phyloP scores from a whole-genome alignment of 2,797 vertebrate species.

The Chaetophractus vellerosus region DNA sequence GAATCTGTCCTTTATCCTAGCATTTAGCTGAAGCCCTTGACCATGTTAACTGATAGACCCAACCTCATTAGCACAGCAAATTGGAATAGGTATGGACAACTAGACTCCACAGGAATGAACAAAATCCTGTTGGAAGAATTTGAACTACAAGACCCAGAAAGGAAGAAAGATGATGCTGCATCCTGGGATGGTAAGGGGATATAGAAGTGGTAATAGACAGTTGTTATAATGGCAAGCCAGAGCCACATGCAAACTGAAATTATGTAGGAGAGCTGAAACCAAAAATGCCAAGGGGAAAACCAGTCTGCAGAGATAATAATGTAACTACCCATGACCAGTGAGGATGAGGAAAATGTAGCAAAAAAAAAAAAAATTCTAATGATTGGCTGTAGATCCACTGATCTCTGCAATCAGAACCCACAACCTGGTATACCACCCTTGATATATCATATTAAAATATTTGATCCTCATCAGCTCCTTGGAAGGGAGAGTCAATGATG shows the following conservation, averaged over 20 bases:
- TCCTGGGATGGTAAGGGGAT: background rate
- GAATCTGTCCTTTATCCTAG: background rate
- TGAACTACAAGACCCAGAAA: background rate
- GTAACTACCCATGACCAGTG: background rate
- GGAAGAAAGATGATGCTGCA: background rate
- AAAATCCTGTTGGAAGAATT: background rate
- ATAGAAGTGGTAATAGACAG: no score
- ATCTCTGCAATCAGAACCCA: background rate
- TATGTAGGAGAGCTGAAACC: background rate
- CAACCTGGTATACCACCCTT: background rate
- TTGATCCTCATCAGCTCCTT: background rate
- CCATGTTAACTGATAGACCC: background rate
- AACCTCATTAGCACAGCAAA: background rate
- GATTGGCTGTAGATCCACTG: background rate
- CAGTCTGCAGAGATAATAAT: slow-evolving; percentile 2
- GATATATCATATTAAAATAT: background rate
- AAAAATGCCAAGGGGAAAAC: background rate
- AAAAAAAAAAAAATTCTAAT: background rate
- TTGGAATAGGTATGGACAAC: background rate
- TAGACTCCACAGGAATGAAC: background rate
- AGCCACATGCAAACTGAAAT: background rate
- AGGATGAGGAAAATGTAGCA: background rate
- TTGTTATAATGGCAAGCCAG: background rate
- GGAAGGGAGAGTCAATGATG: background rate
- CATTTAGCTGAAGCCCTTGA: background rate